Conservation (phyloP, 2,888 invertebrate genomes). For the Allacma fusca region DNA sequence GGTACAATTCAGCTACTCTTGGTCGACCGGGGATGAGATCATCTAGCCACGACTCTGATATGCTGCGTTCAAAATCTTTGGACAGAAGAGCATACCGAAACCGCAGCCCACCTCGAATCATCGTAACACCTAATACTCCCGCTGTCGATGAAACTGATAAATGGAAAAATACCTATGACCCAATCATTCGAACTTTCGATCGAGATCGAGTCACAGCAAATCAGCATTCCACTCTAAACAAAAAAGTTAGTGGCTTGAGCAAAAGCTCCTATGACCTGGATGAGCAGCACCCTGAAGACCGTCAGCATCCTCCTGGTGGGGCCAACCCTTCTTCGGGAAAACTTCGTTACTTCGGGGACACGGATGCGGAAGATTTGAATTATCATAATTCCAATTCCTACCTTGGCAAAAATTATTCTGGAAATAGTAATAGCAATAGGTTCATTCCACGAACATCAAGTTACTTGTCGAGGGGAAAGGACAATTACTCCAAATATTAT, state of each 20-base stretch:
- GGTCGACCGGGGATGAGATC: constrained; percentile 46
- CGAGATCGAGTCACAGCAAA: constrained; percentile 25
- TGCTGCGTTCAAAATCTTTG: constrained; percentile 47
- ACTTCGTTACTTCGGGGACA: constrained; percentile 51
- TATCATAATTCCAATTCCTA: constrained; percentile 26
- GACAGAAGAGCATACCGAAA: constrained; percentile 46
- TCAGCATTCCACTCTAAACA: constrained; percentile 31
- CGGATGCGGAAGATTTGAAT: constrained; percentile 47
- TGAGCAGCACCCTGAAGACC: constrained; percentile 34
- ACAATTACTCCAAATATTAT: constrained; percentile 42
- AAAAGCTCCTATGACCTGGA: constrained; percentile 47
- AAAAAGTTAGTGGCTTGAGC: constrained; percentile 41
- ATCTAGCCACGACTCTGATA: constrained; percentile 37
- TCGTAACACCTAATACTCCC: constrained; percentile 51
- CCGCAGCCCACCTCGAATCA: constrained; percentile 46
- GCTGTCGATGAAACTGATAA: constrained; percentile 46
- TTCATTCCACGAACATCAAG: constrained; percentile 39
- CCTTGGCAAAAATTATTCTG: constrained; percentile 16
- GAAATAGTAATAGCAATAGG: constrained; percentile 8
- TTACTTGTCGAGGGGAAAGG: constrained; percentile 36
- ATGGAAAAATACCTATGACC: constrained; percentile 42
- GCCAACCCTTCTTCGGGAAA: constrained; percentile 19
- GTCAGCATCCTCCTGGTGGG: background rate
- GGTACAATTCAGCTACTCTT: constrained; percentile 49
- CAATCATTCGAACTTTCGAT: constrained; percentile 44